Percentiles rank a stretch among this genome's conserved stretches.
These are phyloP conservation scores for Crocidura indochinensis DNA, from an alignment of 2,797 vertebrate genomes.

Conservation along the genomic window DNA sequence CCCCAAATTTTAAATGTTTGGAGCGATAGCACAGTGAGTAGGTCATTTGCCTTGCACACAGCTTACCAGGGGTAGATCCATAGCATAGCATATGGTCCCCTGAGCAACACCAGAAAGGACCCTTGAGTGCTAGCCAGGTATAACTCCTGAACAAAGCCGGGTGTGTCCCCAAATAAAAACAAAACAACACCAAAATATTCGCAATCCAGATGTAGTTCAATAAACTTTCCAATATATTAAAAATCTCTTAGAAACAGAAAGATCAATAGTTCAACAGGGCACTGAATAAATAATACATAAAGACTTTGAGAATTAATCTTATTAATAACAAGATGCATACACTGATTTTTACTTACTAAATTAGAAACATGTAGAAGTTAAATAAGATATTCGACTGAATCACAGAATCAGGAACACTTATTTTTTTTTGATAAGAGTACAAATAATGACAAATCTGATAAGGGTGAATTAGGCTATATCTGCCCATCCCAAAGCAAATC, in stretches of 20 bases:
- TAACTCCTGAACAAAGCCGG: no score
- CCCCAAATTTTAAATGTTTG: no score
- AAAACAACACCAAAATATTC: neutral
- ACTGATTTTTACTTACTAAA: neutral
- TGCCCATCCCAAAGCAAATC: neutral
- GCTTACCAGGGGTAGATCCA: no score
- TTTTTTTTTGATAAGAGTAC: neutral
- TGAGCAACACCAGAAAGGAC: no score
- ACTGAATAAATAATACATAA: neutral
- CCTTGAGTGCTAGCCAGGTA: no score
- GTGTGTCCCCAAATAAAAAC: no score
- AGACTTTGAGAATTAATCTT: neutral
- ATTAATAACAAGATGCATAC: neutral
- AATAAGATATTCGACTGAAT: neutral
- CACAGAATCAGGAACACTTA: neutral
- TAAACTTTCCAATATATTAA: neutral
- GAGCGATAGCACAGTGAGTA: no score
- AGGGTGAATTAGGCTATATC: neutral
- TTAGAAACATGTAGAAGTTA: neutral
- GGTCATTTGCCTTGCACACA: no score
- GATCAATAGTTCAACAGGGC: neutral
- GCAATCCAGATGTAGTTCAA: neutral
- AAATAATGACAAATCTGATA: conserved; percentile 1
- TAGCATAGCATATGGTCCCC: no score
- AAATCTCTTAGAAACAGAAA: conserved; percentile 22